Evolutionary conservation across 2,113 vertebrate genomes (phyloP).

Genomic region (Phrynosoma blainvillii): DNA sequence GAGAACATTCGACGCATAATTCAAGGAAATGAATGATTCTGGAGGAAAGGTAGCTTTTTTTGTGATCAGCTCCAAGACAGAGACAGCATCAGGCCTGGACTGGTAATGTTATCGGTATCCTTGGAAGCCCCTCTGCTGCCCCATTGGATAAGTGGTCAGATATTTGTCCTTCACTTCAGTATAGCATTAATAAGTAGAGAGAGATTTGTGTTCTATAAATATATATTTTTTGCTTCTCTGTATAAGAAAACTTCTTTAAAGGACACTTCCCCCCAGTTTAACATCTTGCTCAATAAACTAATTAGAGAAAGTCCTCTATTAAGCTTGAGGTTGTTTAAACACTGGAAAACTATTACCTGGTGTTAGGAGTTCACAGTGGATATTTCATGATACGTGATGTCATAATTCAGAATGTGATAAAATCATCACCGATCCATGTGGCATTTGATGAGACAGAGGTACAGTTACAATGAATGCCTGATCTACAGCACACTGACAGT

Average conservation of each 20-base stretch:
- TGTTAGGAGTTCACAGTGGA: neutral
- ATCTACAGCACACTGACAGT: neutral
- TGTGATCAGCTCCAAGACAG: neutral
- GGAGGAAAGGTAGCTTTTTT: conserved; percentile 4
- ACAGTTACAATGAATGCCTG: neutral
- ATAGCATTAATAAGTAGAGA: neutral
- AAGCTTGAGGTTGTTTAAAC: neutral
- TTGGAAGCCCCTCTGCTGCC: conserved; percentile 1
- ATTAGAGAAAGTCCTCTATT: neutral
- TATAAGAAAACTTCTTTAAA: neutral
- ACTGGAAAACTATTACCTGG: neutral
- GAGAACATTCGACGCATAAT: conserved; percentile 85
- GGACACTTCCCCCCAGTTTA: neutral
- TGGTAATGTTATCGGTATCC: neutral
- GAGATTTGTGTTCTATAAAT: neutral
- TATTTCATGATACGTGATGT: neutral
- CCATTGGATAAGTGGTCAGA: neutral
- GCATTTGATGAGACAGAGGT: neutral
- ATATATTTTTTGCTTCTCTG: neutral
- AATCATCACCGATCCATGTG: neutral
- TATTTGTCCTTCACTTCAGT: neutral
- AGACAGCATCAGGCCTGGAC: neutral
- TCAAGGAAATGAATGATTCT: conserved; percentile 74
- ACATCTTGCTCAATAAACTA: neutral
- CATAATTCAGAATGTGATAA: neutral